phyloP scores from a whole-genome alignment of 2,888 invertebrate species.

The Electrophaes corylata region DNA sequence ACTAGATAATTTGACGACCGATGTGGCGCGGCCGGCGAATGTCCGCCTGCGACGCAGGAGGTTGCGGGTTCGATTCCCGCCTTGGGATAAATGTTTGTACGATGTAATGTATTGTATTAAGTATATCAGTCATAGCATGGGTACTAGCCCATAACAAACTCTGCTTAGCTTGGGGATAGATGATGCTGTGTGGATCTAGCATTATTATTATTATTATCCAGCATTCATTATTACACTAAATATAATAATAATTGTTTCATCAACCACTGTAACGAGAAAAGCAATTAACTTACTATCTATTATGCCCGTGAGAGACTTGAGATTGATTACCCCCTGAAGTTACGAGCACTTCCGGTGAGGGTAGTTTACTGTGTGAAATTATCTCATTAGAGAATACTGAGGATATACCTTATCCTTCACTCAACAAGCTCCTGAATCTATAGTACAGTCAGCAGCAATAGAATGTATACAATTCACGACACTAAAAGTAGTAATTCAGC shows the following conservation, averaged over 20 bases:
- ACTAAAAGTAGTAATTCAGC: too few species aligned
- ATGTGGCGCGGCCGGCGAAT: too few species aligned
- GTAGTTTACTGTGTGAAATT: slow-evolving; percentile 17
- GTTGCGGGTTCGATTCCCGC: too few species aligned
- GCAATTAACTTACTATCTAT: slow-evolving; percentile 26
- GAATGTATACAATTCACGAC: too few species aligned
- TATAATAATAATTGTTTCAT: slow-evolving; percentile 19
- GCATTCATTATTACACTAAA: neutral
- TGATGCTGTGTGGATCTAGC: neutral
- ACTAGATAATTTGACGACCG: too few species aligned
- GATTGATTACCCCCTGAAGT: slow-evolving; percentile 26
- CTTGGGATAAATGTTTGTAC: too few species aligned
- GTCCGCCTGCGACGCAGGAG: too few species aligned
- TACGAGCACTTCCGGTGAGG: slow-evolving; percentile 1
- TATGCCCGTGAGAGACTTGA: slow-evolving; percentile 18
- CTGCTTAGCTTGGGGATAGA: too few species aligned
- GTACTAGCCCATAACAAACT: too few species aligned
- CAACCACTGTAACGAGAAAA: slow-evolving; percentile 17
- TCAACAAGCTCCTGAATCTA: neutral
- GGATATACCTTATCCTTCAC: neutral
- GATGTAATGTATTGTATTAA: too few species aligned
- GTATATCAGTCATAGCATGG: too few species aligned
- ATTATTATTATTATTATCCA: neutral
- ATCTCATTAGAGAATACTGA: slow-evolving; percentile 12
- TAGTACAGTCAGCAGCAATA: too few species aligned